A percentile compares a stretch with the other conserved stretches of the same genome.
These are phyloP conservation scores for Pogonus chalceus DNA, from an alignment of 1,140 invertebrate species.

Conservation along the genomic window DNA sequence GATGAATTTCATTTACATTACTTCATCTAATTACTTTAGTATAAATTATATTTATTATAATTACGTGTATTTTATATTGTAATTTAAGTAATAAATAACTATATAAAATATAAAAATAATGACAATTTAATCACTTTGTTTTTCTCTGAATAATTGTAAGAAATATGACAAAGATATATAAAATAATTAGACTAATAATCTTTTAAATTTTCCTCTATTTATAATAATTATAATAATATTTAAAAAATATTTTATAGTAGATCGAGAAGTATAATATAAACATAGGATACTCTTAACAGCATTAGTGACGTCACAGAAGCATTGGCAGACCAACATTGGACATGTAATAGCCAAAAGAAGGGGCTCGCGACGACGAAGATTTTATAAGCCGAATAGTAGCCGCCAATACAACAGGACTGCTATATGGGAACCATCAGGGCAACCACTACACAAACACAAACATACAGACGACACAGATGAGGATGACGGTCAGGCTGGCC, in stretches of 20 bases:
- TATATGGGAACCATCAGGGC: neutral
- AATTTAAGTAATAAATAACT: too few relatives aligned
- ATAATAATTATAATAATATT: neutral
- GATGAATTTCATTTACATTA: too few relatives aligned
- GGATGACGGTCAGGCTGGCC: neutral
- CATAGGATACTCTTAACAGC: neutral
- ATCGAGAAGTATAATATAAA: neutral
- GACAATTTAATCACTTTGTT: neutral
- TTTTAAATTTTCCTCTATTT: neutral
- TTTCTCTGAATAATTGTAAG: neutral
- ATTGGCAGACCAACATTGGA: neutral
- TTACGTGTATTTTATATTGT: too few relatives aligned
- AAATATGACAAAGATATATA: neutral
- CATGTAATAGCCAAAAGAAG: conserved; percentile 1
- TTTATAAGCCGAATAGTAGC: conserved; percentile 2
- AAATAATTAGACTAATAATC: neutral
- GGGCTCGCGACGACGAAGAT: too few relatives aligned
- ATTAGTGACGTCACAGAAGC: neutral
- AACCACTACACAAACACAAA: neutral
- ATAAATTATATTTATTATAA: too few relatives aligned
- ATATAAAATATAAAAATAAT: too few relatives aligned
- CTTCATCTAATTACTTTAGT: too few relatives aligned
- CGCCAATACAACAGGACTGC: neutral
- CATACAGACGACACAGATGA: neutral
- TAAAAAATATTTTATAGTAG: neutral